Evolutionary conservation across 2,113 vertebrate species (phyloP), one percentile per base, ranked within the genome.

Genomic region (Lophius piscatorius): DNA sequence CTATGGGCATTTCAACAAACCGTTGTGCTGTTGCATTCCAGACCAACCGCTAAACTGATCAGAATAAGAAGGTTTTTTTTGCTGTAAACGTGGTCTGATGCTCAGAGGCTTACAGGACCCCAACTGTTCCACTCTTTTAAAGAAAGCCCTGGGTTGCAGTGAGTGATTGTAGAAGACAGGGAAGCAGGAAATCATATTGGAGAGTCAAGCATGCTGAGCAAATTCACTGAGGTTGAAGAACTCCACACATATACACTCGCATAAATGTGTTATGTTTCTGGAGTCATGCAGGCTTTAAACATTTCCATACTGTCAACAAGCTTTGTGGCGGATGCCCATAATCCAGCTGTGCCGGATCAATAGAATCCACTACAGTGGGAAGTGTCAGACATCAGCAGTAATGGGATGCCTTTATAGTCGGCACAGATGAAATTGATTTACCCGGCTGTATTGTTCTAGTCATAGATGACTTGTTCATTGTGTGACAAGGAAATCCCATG

Each of bases 321-420:
- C 26, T 56, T 21, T 65, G 56, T 31, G 35, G 21, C n/a, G 14
- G 47, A 38, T 21, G 65, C 54, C 18, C 2, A 18, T 10, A 0
- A n/a, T 22, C 54, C 48, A 34, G 58, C 50, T 64, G 54, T 16
- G 40, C 7, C 1, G 1, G 39, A 74, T 80, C 62, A 39, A 58
- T 69, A 40, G 22, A 48, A 63, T 49, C 24, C 18, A 17, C n/a
- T 35, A 21, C 36, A 40, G 13, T 0, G 12, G 23, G 4, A 67
- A 36, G 24, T 33, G 16, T 41, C 31, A 38, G 39, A 50, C 28
- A 28, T 58, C 10, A 1, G 18, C 20, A 18, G 24, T 21, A 68
- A 4, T 57, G 10, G 38, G 17, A 20, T 31, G 11, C 8, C 4
- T 50, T 67, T 63, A 35, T 24, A 22, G 13, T 31, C 5, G 5